Evolutionary conservation across 2,113 vertebrate species (phyloP), one percentile per base, ranked within the genome.

Genomic region (Plectropomus leopardus): DNA sequence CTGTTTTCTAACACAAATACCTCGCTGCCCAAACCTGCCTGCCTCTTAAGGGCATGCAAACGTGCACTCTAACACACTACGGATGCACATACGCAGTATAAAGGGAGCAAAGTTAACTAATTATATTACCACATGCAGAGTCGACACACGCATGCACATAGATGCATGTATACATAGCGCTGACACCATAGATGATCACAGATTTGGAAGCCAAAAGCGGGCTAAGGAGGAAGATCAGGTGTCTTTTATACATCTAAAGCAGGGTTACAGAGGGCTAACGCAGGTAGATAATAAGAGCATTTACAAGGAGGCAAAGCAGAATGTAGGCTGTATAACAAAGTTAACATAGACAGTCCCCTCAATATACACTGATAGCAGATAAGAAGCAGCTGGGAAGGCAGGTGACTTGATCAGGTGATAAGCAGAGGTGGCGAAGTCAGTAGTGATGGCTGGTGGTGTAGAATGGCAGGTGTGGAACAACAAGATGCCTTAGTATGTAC

Each of bases 1-100:
- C 55, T 45, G 36, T 74, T 82, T 82, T 80, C 45, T 60, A 71
- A 72, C 79, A 83, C 60, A 76, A 76, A 84, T 64, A 85, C 57
- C 68, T 73, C 17, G 9, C 40, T 59, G 30, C 48, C 71, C 32
- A 78, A 82, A 81, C 51, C 66, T n/a, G 57, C 67, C 40, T 73
- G 32, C 30, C 26, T 84, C 75, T 88, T 71, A 80, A 78, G 78
- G 60, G 76, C 68, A 69, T 28, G 24, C 48, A 70, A 57, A 67
- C 17, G 7, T 69, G 50, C 55, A 76, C 69, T 64, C 63, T 47
- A 5, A 58, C 51, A 66, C 61, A 36, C 68, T 45, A 15, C 26
- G 16, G 11, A 55, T 59, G 58, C 71, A 72, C 72, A 55, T 53
- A 58, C 34, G 60, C 32, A 45, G 54, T 7, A 16, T 2, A 32